Evolutionary conservation across 2,113 vertebrate species (phyloP), one percentile per base, ranked within the genome.

Genomic region (Corythoichthys intestinalis): DNA sequence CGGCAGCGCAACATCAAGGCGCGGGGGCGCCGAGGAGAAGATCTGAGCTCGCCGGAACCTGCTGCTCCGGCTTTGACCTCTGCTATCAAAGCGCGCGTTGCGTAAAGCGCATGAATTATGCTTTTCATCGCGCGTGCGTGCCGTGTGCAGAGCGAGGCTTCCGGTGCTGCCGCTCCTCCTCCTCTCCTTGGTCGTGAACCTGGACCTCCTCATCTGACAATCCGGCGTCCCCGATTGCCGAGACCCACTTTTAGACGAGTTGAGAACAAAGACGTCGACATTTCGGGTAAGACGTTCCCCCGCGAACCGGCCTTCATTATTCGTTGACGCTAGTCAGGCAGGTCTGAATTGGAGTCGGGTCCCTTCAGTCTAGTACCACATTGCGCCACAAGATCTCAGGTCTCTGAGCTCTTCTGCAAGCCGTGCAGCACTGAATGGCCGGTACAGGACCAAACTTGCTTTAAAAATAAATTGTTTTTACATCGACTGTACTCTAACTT

Each of bases 41-140:
- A 75, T 81, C 60, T 72, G 75, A 67, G 73, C 61, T 66, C 70
- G 78, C 20, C 13, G 79, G 75, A 82, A 85, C 81, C 79, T 47
- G 77, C 75, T 82, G 83, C 81, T 82, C 85, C 72, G 1, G 0
- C 63, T 77, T 69, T 84, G 85, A 87, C 85, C 85, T 73, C 72
- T 0, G 35, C 71, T 75, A 84, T 87, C 81, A 87, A 84, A 87
- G 70, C 79, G 34, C n/a, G 77, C 2, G 47, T 75, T 82, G 65
- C 66, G 12, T 78, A 75, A 82, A 69, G 71, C 73, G 66, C 75
- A 80, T 82, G 75, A 86, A 82, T 76, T 80, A 82, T 70, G 74
- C 79, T 75, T 76, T 71, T 85, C 73, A 74, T 76, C 54, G 50
- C 54, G 49, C 46, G 1, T 66, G 67, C 28, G 72, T 64, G 63